Evolutionary conservation across 2,113 vertebrate genomes (phyloP), one percentile per base, ranked within the genome.

Genomic region (Limanda limanda): DNA sequence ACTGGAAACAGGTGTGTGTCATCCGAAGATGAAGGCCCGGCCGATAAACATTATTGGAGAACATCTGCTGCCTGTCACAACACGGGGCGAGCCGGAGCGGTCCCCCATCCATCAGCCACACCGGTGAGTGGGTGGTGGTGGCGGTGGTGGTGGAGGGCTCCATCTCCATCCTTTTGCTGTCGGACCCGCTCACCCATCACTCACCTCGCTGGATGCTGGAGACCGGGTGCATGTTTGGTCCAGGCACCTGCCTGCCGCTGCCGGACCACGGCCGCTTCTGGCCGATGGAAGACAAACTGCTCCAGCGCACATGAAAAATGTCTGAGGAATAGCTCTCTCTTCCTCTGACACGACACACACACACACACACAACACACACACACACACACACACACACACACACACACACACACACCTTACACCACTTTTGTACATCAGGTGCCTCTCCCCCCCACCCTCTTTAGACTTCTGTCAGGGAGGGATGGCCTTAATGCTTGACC

Each of bases 21-120:
- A 91, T 94, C 92, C 66, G 76, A 88, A 90, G 92, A 93, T 92
- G 92, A 93, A 93, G 92, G 92, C 84, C 86, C 12, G 75, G 76
- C 86, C 84, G 88, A 94, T 94, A 95, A 95, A 95, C 94, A 94
- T 95, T 95, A 95, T 95, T 93, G 92, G 89, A 93, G 92, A 95
- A 95, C 94, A 95, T 95, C 94, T 94, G 94, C 94, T 92, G 90
- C 92, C 90, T 94, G 94, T 95, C 94, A 94, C 94, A 94, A 94
- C 92, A 91, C 72, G 13, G 80, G 81, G 83, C 71, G 55, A 80
- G 84, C 68, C 27, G 24, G 79, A 82, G 79, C 60, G 40, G 70
- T 77, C 75, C 71, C 64, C 75, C 81, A 95, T 95, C 93, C 89
- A 94, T 95, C 94, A 94, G 91, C 79, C 72, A 58, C 78, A 79